Percentiles rank a stretch among this genome's conserved stretches.
These are phyloP conservation scores for Lordiphosa mommai DNA, from an alignment of 1,140 invertebrate species.

Conservation along the genomic window DNA sequence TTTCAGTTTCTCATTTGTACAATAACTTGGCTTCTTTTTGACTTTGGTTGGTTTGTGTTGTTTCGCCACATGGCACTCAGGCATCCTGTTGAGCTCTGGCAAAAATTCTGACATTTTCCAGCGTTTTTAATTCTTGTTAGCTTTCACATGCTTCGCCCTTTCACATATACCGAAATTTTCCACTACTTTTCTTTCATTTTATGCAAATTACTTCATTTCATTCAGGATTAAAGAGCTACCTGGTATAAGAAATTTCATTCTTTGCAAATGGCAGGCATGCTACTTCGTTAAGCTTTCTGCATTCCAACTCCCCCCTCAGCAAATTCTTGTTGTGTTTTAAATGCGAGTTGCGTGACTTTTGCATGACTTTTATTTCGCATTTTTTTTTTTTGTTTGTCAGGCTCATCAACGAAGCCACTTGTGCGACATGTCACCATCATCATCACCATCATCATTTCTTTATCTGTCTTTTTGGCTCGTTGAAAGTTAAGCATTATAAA, in stretches of 20 bases:
- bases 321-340: conserved; percentile 25
- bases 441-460: conserved; percentile 11
- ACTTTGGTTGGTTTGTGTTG: conserved; percentile 15
- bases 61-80: conserved; percentile 29
- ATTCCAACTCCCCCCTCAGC: no score
- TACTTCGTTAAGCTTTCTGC: conserved; percentile 13
- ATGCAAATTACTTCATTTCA: conserved; percentile 57
- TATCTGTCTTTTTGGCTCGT: conserved; percentile 20
- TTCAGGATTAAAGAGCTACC: no score
- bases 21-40: conserved; percentile 19
- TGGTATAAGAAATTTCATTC: neutral
- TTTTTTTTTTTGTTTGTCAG: conserved; percentile 5
- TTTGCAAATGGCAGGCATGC: conserved; percentile 11
- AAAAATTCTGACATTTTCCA: conserved; percentile 16
- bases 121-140: conserved; percentile 56
- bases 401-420: conserved; percentile 57
- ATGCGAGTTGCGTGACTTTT: conserved; percentile 68
- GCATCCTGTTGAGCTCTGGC: conserved; percentile 1
- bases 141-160: conserved; percentile 16
- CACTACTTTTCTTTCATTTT: conserved; percentile 41
- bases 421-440: conserved; percentile 40
- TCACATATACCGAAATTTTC: no score
- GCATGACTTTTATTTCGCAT: conserved; percentile 35
- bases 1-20: conserved; percentile 32
- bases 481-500: conserved; percentile 44